Evolutionary conservation across 2,888 invertebrate genomes (phyloP).

Genomic region (Apantesis nais): DNA sequence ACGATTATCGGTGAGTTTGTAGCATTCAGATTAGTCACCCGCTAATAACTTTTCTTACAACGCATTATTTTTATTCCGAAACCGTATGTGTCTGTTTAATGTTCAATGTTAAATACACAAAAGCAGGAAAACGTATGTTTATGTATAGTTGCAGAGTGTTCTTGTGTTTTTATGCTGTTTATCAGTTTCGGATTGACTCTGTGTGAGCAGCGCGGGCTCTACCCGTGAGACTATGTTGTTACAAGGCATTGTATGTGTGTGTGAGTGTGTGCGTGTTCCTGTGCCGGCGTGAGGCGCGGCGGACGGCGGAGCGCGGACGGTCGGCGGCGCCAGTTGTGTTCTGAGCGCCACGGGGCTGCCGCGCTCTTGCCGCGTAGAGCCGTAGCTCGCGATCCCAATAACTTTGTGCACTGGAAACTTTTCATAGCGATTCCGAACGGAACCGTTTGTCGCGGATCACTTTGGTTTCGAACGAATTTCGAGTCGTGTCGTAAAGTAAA

Average conservation of each 20-base stretch:
- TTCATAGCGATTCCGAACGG: constrained; percentile 72
- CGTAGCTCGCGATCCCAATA: constrained; percentile 76
- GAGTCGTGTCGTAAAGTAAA: constrained; percentile 58
- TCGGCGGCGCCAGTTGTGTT: constrained; percentile 75
- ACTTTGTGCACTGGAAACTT: constrained; percentile 85
- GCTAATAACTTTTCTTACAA: constrained; percentile 40
- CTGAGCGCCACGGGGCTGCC: constrained; percentile 77
- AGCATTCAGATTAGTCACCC: constrained; percentile 36
- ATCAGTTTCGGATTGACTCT: constrained; percentile 69
- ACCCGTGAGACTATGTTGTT: constrained; percentile 39
- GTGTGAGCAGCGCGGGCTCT: constrained; percentile 50
- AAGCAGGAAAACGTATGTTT: constrained; percentile 59
- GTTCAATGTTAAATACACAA: constrained; percentile 44
- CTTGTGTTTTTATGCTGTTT: constrained; percentile 80
- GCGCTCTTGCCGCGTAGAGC: constrained; percentile 71
- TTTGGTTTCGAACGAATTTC: constrained; percentile 61
- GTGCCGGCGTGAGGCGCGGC: constrained; percentile 69
- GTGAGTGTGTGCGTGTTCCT: constrained; percentile 68
- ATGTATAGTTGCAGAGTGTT: constrained; percentile 76
- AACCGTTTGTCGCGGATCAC: constrained; percentile 60
- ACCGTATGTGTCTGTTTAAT: constrained; percentile 31
- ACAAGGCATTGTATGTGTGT: constrained; percentile 51
- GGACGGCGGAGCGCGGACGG: constrained; percentile 60
- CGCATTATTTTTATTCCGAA: constrained; percentile 33
- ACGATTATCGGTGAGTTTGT: constrained; percentile 25